Evolutionary conservation across 2,113 vertebrate species (phyloP).

Genomic region (Nannospalax galili): DNA sequence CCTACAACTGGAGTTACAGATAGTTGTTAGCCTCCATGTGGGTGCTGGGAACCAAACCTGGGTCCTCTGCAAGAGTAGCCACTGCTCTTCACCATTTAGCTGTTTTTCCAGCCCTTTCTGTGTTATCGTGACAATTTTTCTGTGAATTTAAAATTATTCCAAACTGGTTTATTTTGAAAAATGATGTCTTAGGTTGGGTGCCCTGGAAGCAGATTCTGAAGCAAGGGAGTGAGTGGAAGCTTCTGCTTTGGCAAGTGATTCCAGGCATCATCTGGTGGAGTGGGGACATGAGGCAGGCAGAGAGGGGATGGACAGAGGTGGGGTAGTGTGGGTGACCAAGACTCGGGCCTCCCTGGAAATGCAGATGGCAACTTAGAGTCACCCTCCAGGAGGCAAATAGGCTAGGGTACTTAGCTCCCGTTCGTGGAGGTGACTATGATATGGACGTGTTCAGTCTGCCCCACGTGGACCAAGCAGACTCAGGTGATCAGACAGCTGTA

Average conservation of each 20-base stretch:
- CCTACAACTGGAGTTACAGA: too few species aligned
- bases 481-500: neutral
- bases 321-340: neutral
- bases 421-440: neutral
- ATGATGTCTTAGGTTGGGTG: neutral
- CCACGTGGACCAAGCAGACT: neutral
- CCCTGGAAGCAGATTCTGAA: neutral
- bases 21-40: too few species aligned
- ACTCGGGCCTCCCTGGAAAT: neutral
- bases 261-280: neutral
- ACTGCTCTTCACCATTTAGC: too few species aligned
- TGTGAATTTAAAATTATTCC: slow-evolving; percentile 24
- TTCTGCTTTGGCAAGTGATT: neutral
- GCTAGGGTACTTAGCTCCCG: neutral
- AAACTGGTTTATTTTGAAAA: neutral
- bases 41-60: too few species aligned
- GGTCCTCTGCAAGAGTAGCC: too few species aligned
- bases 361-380: neutral
- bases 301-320: neutral
- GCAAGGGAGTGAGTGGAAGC: neutral
- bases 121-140: neutral
- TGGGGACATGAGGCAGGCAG: fast-evolving
- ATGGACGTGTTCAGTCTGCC: neutral
- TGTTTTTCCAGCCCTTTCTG: too few species aligned
- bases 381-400: neutral